Evolutionary conservation across 2,113 vertebrate species (phyloP), one percentile per base, ranked within the genome.

Genomic region (Paralichthys olivaceus): DNA sequence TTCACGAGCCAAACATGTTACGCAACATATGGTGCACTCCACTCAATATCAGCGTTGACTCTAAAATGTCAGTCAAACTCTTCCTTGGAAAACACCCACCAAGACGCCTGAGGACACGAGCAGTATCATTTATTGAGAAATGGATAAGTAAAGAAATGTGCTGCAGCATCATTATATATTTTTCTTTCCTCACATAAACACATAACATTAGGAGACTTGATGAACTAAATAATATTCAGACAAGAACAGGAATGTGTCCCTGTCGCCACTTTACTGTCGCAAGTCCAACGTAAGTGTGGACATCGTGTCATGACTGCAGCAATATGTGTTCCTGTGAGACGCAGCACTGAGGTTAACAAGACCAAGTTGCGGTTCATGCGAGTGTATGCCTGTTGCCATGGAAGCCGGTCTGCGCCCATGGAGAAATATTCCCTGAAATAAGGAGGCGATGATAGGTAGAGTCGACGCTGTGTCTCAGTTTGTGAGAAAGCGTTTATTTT

Each of bases 371-470:
- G 34, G 45, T 57, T 28, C 51, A 13, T 73, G 66, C 12, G 5
- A 68, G 32, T 79, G 32, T 57, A 3, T 23, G 45, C 71, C 49
- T 45, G 81, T 89, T 89, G 66, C 86, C 79, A 88, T 83, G 86
- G 86, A 82, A 89, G 74, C 84, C 73, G 51, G 55, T 63, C 29
- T 56, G 71, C 53, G 65, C 55, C 63, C 40, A 55, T 51, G 19
- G 53, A 73, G 62, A 64, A 80, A 64, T 32, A 12, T 54, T 49
- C 73, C 51, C 47, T 11, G 14, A 74, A 81, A 66, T 66, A 6
- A 40, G 68, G 72, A 73, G 43, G 14, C 69, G 69, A 55, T 73
- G 84, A 78, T 56, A 69, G 78, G 72, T 59, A 47, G 32, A 62
- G 23, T 34, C n/a, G 7, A 17, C 32, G 28, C 8, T 0, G 60